These are phyloP conservation scores for Periparus ater DNA, from an alignment of 2,797 vertebrate genomes.

Conservation along the genomic window DNA sequence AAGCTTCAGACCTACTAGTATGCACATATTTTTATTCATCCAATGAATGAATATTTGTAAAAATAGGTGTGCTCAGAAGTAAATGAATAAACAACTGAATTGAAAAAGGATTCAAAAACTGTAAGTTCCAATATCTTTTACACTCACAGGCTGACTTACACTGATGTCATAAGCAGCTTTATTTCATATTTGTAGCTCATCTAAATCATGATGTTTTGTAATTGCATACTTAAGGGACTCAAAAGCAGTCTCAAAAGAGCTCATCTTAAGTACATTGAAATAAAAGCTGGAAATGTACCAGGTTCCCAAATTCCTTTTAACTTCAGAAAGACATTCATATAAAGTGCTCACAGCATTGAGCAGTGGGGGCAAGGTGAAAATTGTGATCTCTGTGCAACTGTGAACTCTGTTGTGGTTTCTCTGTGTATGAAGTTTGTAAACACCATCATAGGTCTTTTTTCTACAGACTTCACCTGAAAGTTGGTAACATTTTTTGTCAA, in stretches of 20 bases:
- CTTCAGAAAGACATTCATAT: not conserved
- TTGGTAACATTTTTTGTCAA: not conserved
- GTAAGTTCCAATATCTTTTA: not conserved
- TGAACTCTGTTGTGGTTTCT: not conserved
- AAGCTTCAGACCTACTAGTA: not conserved
- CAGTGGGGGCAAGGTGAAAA: not conserved
- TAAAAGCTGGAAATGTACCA: not conserved
- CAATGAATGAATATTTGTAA: not conserved
- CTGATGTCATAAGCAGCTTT: not conserved
- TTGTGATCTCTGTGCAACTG: not conserved
- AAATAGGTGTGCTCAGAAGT: not conserved
- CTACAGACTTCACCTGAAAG: not conserved
- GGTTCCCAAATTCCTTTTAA: not conserved
- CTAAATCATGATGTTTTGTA: not conserved
- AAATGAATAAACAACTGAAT: not conserved
- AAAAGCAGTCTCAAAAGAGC: not conserved
- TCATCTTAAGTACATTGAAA: not conserved
- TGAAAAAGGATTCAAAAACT: not conserved
- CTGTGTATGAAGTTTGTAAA: not conserved
- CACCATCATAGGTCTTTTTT: not conserved
- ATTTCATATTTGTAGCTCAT: not conserved
- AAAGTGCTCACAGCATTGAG: not conserved
- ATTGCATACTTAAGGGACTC: not conserved
- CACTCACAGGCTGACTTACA: not conserved
- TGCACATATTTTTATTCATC: not conserved